These are phyloP conservation scores for Drosophila eohydei DNA, from an alignment of 2,888 invertebrate species.

Conservation along the genomic window DNA sequence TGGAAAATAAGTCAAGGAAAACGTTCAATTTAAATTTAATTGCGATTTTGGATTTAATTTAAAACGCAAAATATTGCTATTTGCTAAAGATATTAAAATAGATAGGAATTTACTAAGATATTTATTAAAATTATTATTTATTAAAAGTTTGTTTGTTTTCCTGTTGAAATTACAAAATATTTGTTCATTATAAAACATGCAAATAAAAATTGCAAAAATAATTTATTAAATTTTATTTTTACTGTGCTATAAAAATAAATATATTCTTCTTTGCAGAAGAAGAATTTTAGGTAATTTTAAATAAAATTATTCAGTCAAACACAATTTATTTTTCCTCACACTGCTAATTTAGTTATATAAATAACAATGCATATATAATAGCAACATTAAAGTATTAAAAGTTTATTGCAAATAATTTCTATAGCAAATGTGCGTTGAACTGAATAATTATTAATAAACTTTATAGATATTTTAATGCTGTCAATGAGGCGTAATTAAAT, in stretches of 20 bases:
- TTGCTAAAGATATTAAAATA: no score
- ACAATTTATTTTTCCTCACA: background rate
- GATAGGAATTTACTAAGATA: background rate
- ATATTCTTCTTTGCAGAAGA: background rate
- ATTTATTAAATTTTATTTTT: no score
- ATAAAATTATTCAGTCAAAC: no score
- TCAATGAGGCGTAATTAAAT: slow-evolving; percentile 60
- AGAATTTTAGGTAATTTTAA: no score
- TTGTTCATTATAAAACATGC: no score
- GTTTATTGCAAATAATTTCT: background rate
- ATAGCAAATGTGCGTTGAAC: slow-evolving; percentile 20
- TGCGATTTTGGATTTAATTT: background rate
- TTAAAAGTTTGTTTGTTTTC: no score
- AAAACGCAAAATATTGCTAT: background rate
- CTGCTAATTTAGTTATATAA: background rate
- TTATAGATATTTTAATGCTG: slow-evolving; percentile 52
- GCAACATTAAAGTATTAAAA: background rate
- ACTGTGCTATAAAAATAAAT: no score
- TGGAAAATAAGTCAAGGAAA: background rate
- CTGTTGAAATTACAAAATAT: no score
- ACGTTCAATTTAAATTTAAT: background rate
- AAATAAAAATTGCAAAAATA: no score
- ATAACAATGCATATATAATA: background rate
- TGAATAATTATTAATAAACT: slow-evolving; percentile 52
- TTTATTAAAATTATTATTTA: background rate